Percentiles rank a stretch among this genome's conserved stretches.
Conservation (phyloP, 2,888 invertebrate genomes). For the Alentia gelatinosa region DNA sequence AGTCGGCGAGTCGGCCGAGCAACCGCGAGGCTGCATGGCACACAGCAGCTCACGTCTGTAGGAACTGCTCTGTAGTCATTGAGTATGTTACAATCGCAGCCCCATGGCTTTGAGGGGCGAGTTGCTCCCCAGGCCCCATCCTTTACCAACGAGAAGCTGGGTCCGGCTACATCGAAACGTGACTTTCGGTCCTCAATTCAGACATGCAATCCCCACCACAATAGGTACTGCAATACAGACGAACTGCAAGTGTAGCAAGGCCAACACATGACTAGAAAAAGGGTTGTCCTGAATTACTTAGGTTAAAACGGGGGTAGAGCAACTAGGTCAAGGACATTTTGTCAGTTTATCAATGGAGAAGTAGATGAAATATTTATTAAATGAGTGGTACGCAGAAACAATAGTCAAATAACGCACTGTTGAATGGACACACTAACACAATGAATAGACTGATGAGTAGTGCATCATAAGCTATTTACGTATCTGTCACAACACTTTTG, state of each 20-base stretch:
- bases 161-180: background rate
- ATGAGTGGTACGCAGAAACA: background rate
- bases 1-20: background rate
- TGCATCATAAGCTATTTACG: background rate
- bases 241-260: background rate
- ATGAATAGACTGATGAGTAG: too few relatives aligned
- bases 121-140: background rate
- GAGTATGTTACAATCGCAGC: background rate
- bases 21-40: background rate
- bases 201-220: background rate
- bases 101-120: background rate
- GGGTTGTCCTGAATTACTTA: too few relatives aligned
- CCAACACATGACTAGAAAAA: constrained; percentile 1
- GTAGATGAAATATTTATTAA: too few relatives aligned
- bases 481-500: background rate
- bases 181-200: background rate
- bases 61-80: background rate
- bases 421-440: too few relatives aligned
- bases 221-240: background rate
- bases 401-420: background rate
- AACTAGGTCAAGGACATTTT: background rate
- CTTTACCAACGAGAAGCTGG: background rate
- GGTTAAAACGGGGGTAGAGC: too few relatives aligned
- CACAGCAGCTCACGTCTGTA: background rate
- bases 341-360: background rate